Evolutionary conservation across 2,888 invertebrate genomes (phyloP).

Genomic region (Seira ritae): DNA sequence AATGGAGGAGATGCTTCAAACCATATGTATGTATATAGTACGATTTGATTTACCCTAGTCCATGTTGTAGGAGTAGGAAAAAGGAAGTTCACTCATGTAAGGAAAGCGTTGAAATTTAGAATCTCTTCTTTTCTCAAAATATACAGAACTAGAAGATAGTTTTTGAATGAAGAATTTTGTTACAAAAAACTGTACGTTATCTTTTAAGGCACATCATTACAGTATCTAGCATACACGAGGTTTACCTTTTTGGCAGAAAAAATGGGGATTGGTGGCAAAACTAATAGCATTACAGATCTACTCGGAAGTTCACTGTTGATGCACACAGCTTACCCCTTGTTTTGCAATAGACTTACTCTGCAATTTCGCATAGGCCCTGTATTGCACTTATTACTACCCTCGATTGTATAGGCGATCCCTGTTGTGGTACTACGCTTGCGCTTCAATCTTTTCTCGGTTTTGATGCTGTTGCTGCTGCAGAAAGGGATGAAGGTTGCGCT

Average conservation of each 20-base stretch:
- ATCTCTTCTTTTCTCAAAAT: conserved; percentile 40
- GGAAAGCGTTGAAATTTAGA: conserved; percentile 28
- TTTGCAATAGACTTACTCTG: too few relatives aligned
- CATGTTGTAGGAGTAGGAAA: conserved; percentile 10
- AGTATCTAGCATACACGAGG: background rate
- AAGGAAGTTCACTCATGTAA: conserved; percentile 38
- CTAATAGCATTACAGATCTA: conserved; percentile 21
- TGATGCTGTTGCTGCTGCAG: conserved; percentile 43
- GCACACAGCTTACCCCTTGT: too few relatives aligned
- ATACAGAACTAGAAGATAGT: too few relatives aligned
- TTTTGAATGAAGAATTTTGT: conserved; percentile 38
- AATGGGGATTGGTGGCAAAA: conserved; percentile 1
- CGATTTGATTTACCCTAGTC: conserved; percentile 13
- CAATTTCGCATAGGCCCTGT: too few relatives aligned
- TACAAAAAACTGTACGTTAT: conserved; percentile 42
- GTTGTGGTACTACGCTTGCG: too few relatives aligned
- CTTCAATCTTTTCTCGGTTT: too few relatives aligned
- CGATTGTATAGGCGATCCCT: too few relatives aligned
- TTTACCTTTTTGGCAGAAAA: conserved; percentile 24
- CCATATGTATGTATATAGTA: conserved; percentile 19
- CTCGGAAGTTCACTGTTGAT: too few relatives aligned
- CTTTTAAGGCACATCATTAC: background rate
- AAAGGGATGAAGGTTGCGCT: conserved; percentile 46
- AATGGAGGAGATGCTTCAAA: background rate
- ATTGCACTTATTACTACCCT: too few relatives aligned